A percentile compares a stretch with the other conserved stretches of the same genome.
Conservation (phyloP, 2,888 invertebrate species). For the Candidula unifasciata region DNA sequence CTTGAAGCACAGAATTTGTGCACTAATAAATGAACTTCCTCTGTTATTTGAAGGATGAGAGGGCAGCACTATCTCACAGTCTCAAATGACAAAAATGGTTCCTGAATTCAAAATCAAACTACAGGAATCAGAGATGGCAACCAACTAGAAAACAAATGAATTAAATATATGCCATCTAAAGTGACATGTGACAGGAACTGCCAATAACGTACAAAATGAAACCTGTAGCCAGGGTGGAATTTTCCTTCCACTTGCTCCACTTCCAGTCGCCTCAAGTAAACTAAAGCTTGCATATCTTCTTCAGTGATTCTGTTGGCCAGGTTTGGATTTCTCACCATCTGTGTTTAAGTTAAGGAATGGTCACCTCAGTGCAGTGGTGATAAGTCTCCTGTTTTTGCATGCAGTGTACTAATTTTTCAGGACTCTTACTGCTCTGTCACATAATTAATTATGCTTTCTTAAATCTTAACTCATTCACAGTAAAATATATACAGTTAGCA, state of each 20-base stretch:
- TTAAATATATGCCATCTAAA: not conserved
- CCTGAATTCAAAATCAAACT: not conserved
- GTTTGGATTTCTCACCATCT: constrained; percentile 32
- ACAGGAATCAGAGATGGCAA: not conserved
- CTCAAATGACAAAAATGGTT: too few relatives aligned
- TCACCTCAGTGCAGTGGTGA: not conserved
- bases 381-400: not conserved
- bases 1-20: too few relatives aligned
- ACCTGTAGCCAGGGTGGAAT: constrained; percentile 24
- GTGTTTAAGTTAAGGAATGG: not conserved
- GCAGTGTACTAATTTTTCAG: too few relatives aligned
- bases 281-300: constrained; percentile 33
- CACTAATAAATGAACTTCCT: too few relatives aligned
- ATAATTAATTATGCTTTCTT: too few relatives aligned
- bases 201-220: constrained; percentile 42
- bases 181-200: too few relatives aligned
- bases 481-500: too few relatives aligned
- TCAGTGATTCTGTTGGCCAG: constrained; percentile 23
- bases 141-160: not conserved
- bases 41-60: too few relatives aligned
- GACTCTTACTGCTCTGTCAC: too few relatives aligned
- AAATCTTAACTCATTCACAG: too few relatives aligned
- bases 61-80: too few relatives aligned
- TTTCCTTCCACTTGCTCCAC: constrained; percentile 24
- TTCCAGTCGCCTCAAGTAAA: constrained; percentile 22